Percentiles rank a stretch among this genome's conserved stretches.
Evolutionary conservation across 1,140 invertebrate genomes (phyloP).

Genomic region (Patella vulgata): DNA sequence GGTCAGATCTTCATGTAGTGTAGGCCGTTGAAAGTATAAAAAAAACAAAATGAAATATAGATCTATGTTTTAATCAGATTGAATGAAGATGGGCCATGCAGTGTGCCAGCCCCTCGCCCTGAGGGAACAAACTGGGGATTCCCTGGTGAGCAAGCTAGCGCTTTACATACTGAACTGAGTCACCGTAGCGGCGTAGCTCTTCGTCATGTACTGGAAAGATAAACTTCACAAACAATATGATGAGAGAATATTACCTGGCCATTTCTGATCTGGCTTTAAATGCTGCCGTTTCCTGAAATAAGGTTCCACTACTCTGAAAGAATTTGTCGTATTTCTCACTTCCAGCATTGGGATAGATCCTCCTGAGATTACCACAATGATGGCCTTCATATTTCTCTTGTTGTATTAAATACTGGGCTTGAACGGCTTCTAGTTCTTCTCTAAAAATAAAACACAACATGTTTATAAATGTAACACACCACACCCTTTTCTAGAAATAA

Average conservation of each 20-base stretch:
- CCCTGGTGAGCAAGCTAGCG: background rate
- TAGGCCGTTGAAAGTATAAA: no score
- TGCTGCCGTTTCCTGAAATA: constrained; percentile 82
- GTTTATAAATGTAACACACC: no score
- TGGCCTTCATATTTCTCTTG: constrained; percentile 81
- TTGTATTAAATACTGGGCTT: constrained; percentile 66
- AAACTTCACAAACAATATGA: background rate
- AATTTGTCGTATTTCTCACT: constrained; percentile 76
- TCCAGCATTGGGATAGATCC: constrained; percentile 69
- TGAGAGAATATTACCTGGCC: constrained; percentile 54
- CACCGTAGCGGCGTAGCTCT: no score
- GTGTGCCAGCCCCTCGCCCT: background rate
- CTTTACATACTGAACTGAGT: background rate
- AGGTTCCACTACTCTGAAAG: constrained; percentile 78
- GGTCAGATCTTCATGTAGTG: no score
- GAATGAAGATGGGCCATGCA: no score
- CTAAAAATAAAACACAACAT: constrained; percentile 35
- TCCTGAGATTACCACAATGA: constrained; percentile 80
- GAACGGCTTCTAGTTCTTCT: constrained; percentile 63
- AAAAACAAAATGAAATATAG: no score
- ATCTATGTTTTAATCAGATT: no score
- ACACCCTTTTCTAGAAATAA: no score
- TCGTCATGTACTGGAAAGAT: no score
- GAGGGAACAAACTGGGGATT: background rate
- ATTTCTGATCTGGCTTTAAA: constrained; percentile 77